These are phyloP conservation scores for Margarornis squamiger DNA, from an alignment of 2,797 vertebrate genomes.

Conservation along the genomic window DNA sequence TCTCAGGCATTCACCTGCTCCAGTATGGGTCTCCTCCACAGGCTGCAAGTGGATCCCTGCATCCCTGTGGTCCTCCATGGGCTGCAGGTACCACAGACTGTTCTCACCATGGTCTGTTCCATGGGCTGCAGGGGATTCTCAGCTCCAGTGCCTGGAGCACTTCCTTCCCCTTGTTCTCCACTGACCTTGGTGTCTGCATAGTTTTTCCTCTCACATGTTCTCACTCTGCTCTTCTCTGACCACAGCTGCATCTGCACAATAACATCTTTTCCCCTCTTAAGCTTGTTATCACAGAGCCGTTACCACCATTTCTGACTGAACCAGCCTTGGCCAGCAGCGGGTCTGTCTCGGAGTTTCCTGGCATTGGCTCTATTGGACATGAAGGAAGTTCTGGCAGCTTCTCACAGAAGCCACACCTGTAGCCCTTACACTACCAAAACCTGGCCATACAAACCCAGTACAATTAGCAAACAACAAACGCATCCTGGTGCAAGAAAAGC, in stretches of 20 bases:
- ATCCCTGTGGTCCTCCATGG: background rate
- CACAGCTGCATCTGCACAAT: background rate
- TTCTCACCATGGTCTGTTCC: background rate
- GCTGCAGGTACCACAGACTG: background rate
- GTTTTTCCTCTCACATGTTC: background rate
- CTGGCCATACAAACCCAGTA: background rate
- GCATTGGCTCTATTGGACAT: background rate
- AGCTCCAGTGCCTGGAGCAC: background rate
- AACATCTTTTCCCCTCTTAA: background rate
- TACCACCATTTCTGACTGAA: background rate
- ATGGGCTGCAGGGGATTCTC: background rate
- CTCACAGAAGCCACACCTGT: background rate
- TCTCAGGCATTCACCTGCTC: background rate
- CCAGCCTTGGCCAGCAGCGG: background rate
- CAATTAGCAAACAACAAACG: background rate
- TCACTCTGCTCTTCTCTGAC: background rate
- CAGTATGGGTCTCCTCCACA: background rate
- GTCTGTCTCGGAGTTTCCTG: background rate
- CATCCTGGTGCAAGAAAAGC: background rate
- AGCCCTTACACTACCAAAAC: background rate
- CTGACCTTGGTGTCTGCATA: background rate
- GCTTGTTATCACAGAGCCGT: background rate
- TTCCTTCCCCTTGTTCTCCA: background rate
- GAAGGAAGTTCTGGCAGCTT: background rate
- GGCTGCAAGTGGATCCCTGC: background rate